These are phyloP conservation scores for Phoenicopterus ruber DNA, from an alignment of 2,113 vertebrate genomes.

Conservation along the genomic window DNA sequence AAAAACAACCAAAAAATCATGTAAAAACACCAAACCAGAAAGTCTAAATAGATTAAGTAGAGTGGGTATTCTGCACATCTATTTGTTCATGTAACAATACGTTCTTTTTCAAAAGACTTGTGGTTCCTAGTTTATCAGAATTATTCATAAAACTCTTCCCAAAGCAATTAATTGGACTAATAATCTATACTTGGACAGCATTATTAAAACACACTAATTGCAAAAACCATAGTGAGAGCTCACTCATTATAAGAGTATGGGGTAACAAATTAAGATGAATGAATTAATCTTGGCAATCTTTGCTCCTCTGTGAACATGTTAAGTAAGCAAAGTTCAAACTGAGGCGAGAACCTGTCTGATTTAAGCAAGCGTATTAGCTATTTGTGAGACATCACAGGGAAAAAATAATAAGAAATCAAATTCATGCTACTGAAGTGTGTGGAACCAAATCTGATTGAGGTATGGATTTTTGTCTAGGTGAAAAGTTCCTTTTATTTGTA, in stretches of 20 bases:
- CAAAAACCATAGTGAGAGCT: neutral
- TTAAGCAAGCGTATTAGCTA: neutral
- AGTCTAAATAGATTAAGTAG: neutral
- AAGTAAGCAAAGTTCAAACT: conserved; percentile 20
- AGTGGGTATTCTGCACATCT: neutral
- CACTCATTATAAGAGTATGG: neutral
- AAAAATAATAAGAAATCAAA: neutral
- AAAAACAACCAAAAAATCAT: neutral
- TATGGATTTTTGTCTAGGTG: neutral
- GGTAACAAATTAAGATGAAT: conserved; percentile 47
- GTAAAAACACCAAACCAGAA: neutral
- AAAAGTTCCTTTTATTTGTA: neutral
- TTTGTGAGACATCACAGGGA: neutral
- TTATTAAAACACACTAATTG: conserved; percentile 18
- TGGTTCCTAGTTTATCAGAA: conserved; percentile 19
- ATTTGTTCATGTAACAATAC: conserved; percentile 10
- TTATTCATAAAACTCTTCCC: conserved; percentile 29
- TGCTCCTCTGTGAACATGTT: neutral
- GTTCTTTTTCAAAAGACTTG: conserved; percentile 20
- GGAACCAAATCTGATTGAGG: neutral
- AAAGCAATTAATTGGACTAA: conserved; percentile 44
- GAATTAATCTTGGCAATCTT: conserved; percentile 38
- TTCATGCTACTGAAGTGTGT: neutral
- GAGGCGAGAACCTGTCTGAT: neutral
- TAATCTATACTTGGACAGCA: neutral